Conservation (phyloP, 2,113 vertebrate genomes). For the Megalops atlanticus region DNA sequence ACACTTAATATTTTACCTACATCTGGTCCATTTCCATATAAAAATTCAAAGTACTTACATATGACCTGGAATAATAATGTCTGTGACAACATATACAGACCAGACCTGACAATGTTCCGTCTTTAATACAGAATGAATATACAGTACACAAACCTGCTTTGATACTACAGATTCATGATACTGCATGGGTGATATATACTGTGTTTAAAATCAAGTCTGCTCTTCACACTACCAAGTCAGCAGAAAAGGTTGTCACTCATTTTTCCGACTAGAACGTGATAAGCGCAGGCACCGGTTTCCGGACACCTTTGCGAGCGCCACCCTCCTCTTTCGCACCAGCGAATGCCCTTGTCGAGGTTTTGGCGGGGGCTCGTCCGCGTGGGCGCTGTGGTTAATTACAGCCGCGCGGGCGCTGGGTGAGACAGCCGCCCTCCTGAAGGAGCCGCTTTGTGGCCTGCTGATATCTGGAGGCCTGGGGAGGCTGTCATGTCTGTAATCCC, state of each 20-base stretch:
- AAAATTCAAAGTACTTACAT: neutral
- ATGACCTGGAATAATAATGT: neutral
- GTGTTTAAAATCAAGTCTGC: neutral
- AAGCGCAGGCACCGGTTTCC: neutral
- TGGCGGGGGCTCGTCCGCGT: neutral
- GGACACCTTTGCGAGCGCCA: neutral
- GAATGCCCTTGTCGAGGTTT: neutral
- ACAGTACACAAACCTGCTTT: neutral
- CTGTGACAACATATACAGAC: no score
- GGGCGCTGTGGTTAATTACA: slow-evolving; percentile 20
- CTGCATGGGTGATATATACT: no score
- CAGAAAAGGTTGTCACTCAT: neutral
- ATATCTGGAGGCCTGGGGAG: slow-evolving; percentile 30
- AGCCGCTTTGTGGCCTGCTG: slow-evolving; percentile 29
- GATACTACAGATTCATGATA: neutral
- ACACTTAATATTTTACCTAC: neutral
- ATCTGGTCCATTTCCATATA: no score
- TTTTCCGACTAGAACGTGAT: neutral
- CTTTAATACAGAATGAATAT: no score
- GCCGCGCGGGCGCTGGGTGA: slow-evolving; percentile 16
- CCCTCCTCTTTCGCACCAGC: neutral
- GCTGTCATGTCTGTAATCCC: slow-evolving; percentile 40
- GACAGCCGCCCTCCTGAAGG: slow-evolving; percentile 24
- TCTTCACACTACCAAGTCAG: neutral
- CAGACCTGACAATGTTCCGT: no score